Base-by-base conservation (phyloP, 1,140 invertebrate species). In the Neodiprion lecontei region DNA sequence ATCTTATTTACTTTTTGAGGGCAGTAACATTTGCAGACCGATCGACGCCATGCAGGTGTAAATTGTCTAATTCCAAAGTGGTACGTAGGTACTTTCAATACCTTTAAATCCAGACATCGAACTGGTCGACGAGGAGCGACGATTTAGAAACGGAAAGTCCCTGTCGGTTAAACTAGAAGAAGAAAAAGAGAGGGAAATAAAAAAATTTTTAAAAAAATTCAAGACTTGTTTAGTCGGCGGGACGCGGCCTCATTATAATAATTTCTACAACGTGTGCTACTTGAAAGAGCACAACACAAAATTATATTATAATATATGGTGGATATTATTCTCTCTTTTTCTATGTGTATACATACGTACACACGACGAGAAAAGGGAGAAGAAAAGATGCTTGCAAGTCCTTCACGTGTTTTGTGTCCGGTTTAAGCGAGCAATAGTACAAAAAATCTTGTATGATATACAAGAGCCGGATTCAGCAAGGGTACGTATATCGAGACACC, bases 61-160 rank as follows among this genome's bases (percentile, higher is more conserved):
- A 17, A 17, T 12, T 7, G 9, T 61, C 53, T 14, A 61, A 61
- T 61, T 12, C 9, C 53, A 61, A 61, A 61, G 4, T 61, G 9
- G 11, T 5, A 61, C 5, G 53, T 5, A 4, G n/a, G n/a, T 61
- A 61, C 53, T 61, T 61, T 61, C 53, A 12, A 61, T 14, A 61
- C 53, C 3, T 12, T 61, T 61, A 61, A 61, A 8, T 61, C 53
- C 1, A 40, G 28, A 40, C 5, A 40, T 40, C 28, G 28, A 40
- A 40, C 28, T 3, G 28, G 2, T 40, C 53, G 53, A 9, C 9
- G 9, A 61, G 9, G 5, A 3, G 11, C 53, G 53, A 61, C 7
- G 53, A 17, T 61, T 61, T 61, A 61, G 53, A 61, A 61, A 61
- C 53, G 53, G 53, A 61, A 61, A 61, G 53, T 61, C 53, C n/a